Base-by-base conservation (phyloP, 2,888 invertebrate species). In the Stegophylla sp. region DNA sequence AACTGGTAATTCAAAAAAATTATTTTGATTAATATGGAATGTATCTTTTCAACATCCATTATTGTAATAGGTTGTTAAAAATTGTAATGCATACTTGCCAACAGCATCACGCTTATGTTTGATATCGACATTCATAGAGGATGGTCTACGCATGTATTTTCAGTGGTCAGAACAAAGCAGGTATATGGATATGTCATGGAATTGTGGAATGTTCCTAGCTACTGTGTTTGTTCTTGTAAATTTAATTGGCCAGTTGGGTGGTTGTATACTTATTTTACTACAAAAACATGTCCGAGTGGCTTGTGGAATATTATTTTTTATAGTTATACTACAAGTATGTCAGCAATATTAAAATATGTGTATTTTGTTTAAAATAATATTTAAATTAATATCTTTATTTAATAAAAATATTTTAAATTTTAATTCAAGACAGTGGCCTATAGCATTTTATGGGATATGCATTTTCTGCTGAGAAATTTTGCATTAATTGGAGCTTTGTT, bases 61-160 rank as follows among this genome's bases (percentile, higher is more conserved):
- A 64, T 82, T 81, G 74, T 84, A 84, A 61, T 88, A 98, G 98
- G 93, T 97, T 82, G 92, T 97, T 85, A 91, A 97, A 84, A 93
- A 94, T 88, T 93, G 95, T 84, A 97, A 97, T 87, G 90, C 94
- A 88, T 90, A 98, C 84, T 89, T 99, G 84, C 99, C 99, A 41
- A 97, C 97, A 84, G 91, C 97, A 85, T 98, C 98, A 17, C 91
- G 99, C 83, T 89, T 99, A 83, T 99, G 98, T 87, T 91, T 99
- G 82, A 97, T 99, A 86, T 96, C 97, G 85, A 99, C 99, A 85
- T 99, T 99, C 89, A 90, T 99, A 83, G 99, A 99, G 88, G 99
- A 99, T 89, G 99, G 99, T 1, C 90, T 99, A 82, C 92, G 99
- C 83, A 99, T 99, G 99, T 99, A 97, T 93, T 94, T 96, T 86